phyloP scores from a whole-genome alignment of 2,113 vertebrate species.

The Chelonoidis abingdonii region DNA sequence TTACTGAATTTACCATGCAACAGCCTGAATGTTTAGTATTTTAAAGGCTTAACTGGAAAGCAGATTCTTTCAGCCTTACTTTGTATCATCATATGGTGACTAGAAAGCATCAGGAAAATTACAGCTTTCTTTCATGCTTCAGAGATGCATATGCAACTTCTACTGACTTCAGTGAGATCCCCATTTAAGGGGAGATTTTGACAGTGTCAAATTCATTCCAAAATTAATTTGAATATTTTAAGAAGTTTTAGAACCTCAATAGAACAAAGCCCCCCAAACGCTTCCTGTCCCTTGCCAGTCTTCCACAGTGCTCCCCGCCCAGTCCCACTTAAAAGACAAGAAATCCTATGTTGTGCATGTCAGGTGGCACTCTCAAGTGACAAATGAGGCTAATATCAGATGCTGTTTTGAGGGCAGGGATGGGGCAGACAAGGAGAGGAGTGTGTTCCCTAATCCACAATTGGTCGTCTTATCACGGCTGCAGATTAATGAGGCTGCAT shows the following conservation, averaged over 20 bases:
- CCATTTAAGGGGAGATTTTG: too few relatives aligned
- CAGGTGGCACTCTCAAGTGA: neutral
- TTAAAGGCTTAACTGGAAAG: neutral
- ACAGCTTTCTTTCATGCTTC: neutral
- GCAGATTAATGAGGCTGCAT: constrained; percentile 9
- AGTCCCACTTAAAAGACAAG: neutral
- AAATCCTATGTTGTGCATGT: neutral
- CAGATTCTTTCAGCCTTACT: neutral
- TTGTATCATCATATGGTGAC: neutral
- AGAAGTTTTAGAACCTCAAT: neutral
- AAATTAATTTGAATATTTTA: neutral
- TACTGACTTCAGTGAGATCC: too few relatives aligned
- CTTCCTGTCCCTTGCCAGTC: neutral
- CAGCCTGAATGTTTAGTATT: too few relatives aligned
- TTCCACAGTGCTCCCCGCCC: neutral
- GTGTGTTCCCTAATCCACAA: neutral
- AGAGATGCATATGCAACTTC: too few relatives aligned
- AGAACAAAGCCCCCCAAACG: neutral
- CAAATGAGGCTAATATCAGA: neutral
- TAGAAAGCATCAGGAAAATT: neutral
- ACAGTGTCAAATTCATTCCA: neutral
- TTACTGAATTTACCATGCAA: too few relatives aligned
- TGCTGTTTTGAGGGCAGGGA: neutral
- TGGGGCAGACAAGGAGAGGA: neutral
- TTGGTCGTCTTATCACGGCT: constrained; percentile 39